Percentiles rank a stretch among this genome's conserved stretches.
Conservation (phyloP, 2,888 invertebrate species). For the Trissolcus japonicus region DNA sequence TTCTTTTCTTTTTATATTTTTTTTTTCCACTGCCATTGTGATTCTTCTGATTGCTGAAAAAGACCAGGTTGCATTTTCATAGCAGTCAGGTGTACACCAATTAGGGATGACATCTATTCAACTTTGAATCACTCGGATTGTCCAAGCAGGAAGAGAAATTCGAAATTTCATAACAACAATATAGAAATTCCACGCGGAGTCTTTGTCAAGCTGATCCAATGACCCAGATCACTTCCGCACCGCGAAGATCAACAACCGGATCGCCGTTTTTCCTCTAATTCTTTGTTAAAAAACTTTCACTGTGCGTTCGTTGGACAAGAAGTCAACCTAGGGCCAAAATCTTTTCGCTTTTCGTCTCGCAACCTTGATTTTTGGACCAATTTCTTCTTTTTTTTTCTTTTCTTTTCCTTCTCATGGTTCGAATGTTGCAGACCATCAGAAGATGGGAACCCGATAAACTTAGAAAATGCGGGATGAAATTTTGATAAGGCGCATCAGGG, state of each 20-base stretch:
- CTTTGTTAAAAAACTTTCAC: slow-evolving; percentile 38
- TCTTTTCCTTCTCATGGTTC: background rate
- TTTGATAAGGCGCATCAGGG: slow-evolving; percentile 13
- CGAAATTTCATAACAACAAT: background rate
- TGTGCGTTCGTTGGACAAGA: slow-evolving; percentile 12
- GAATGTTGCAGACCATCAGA: background rate
- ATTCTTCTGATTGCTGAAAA: no score
- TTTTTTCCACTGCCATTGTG: background rate
- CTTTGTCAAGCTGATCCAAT: slow-evolving; percentile 48
- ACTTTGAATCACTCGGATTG: background rate
- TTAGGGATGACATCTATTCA: no score
- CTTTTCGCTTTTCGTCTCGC: no score
- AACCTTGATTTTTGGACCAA: no score
- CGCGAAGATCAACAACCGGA: slow-evolving; percentile 45
- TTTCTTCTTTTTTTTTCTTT: no score
- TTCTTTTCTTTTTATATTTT: no score
- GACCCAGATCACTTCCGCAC: slow-evolving; percentile 50
- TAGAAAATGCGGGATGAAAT: background rate
- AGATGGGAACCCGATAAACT: background rate
- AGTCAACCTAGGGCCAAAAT: background rate
- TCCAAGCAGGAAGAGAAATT: slow-evolving; percentile 9
- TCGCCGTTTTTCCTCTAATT: slow-evolving; percentile 45
- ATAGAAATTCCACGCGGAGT: slow-evolving; percentile 20
- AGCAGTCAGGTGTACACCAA: no score
- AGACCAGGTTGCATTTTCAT: no score